Base-by-base conservation (phyloP, 2,888 invertebrate genomes). In the Gari tellinella region DNA sequence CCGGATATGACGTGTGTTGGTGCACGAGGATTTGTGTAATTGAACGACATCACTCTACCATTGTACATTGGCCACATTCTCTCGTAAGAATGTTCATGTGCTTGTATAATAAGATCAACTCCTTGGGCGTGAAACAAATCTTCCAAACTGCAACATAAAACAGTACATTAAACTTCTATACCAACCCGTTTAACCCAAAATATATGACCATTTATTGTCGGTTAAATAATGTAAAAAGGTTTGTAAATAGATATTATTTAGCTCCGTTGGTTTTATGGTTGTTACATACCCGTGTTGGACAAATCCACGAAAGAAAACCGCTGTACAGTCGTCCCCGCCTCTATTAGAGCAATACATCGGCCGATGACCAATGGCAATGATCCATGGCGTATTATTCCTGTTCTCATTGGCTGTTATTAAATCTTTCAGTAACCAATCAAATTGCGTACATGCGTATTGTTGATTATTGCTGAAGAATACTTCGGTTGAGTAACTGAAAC, bases 371-470 rank as follows among this genome's bases (percentile, higher is more conserved):
- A 89, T 79, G 1, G 88, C 89, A 23, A 92, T 80, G 21, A 92
- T 86, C 92, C 92, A 92, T 0, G 91, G 89, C 7, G 56, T 72
- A 7, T 72, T 65, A 12, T 77, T 46, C 46, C 89, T 77, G 25
- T 84, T 82, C 58, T 80, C 26, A 73, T 88, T 88, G 63, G 87
- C 91, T 64, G 76, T 73, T 65, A 83, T 81, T 25, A 90, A 63
- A 72, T 89, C 89, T 12, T 79, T 46, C 8, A 84, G 63, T 43
- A 90, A 57, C 89, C 90, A 90, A 55, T 85, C 55, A 56, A 81
- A 83, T 65, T 88, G 88, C 1, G 56, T 37, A 26, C 81, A 73
- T 0, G 76, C 81, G 46, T 82, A 97, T 92, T 97, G 97, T 79
- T 95, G 94, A 14, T 95, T 93, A 21, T 81, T 60, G 12, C 82